These are phyloP conservation scores for Camelus bactrianus DNA, from an alignment of 2,113 vertebrate species.

Conservation along the genomic window DNA sequence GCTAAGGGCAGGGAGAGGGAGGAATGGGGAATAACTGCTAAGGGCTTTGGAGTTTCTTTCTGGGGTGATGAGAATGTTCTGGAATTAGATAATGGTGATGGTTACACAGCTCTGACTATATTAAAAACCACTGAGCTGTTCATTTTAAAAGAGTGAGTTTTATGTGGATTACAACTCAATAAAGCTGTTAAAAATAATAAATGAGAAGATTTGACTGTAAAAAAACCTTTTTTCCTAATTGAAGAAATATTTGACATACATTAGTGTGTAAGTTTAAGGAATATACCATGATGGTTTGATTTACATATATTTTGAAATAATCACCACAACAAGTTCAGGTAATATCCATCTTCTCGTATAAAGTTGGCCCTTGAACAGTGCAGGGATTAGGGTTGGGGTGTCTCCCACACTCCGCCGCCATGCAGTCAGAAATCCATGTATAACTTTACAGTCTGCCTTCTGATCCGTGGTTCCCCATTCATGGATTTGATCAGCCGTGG, in stretches of 20 bases:
- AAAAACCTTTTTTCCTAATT: neutral
- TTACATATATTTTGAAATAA: neutral
- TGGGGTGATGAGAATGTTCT: neutral
- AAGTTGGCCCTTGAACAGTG: neutral
- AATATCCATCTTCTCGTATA: neutral
- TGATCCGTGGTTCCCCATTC: neutral
- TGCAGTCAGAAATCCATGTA: neutral
- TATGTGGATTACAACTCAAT: neutral
- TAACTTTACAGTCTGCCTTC: neutral
- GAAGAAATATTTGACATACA: neutral
- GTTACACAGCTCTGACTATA: conserved; percentile 19
- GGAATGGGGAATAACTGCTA: neutral
- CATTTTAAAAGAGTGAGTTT: neutral
- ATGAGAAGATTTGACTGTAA: neutral
- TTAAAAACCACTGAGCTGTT: conserved; percentile 1
- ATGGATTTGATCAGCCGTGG: neutral
- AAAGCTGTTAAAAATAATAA: conserved; percentile 26
- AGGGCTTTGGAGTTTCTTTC: neutral
- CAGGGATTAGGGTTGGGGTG: neutral
- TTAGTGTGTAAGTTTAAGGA: neutral
- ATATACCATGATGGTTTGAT: neutral
- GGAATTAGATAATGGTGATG: neutral
- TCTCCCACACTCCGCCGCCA: neutral
- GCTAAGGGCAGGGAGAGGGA: neutral
- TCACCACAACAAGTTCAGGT: neutral